Evolutionary conservation across 2,888 invertebrate genomes (phyloP).

Genomic region (Synanthedon myopaeformis): DNA sequence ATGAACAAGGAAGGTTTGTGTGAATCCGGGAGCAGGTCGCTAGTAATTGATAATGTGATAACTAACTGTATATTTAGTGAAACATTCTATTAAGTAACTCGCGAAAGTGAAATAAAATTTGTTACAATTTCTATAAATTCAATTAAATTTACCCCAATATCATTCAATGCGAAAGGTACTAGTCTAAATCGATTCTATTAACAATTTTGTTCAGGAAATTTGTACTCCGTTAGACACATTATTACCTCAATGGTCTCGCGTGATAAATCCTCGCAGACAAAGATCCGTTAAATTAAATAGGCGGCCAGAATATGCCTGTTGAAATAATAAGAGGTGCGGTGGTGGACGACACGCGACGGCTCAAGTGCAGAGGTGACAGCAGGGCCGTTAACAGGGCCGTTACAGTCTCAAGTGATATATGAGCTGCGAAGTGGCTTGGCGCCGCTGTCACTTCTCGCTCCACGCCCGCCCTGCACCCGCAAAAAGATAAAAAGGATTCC

Average conservation of each 20-base stretch:
- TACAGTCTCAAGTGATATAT: constrained; percentile 63
- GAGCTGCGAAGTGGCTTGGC: constrained; percentile 64
- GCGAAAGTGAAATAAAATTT: too few species aligned
- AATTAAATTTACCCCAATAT: too few species aligned
- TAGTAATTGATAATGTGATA: too few species aligned
- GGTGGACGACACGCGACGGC: constrained; percentile 22
- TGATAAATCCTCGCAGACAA: constrained; percentile 6
- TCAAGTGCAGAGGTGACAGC: constrained; percentile 58
- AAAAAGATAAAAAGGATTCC: constrained; percentile 67
- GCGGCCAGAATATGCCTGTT: background rate
- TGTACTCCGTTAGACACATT: too few species aligned
- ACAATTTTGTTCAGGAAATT: too few species aligned
- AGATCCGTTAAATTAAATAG: constrained; percentile 4
- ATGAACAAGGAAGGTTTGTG: too few species aligned
- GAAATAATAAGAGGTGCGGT: constrained; percentile 3
- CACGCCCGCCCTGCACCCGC: constrained; percentile 36
- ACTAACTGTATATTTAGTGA: too few species aligned
- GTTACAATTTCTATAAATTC: too few species aligned
- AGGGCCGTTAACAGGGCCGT: constrained; percentile 59
- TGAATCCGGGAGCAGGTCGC: too few species aligned
- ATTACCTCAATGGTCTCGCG: background rate
- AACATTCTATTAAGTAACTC: too few species aligned
- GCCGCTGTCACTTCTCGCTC: constrained; percentile 62
- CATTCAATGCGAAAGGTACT: too few species aligned
- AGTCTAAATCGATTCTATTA: too few species aligned